phyloP scores from a whole-genome alignment of 2,113 vertebrate genomes.

The Microcebus griseorufus region DNA sequence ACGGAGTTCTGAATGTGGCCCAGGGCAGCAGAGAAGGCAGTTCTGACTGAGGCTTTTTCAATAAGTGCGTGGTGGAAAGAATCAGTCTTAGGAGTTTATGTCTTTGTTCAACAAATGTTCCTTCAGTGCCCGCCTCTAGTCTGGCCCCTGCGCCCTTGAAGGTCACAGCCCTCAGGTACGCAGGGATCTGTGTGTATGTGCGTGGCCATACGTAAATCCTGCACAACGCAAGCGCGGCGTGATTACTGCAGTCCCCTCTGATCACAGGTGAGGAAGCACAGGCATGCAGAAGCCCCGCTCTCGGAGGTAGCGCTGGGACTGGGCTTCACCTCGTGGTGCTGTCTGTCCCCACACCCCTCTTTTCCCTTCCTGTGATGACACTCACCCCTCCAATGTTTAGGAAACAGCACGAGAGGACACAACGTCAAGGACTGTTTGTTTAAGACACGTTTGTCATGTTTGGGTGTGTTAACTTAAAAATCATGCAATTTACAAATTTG shows the following conservation, averaged over 20 bases:
- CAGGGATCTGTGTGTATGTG: background rate
- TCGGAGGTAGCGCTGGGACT: accelerated
- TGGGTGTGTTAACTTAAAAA: background rate
- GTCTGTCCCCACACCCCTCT: background rate
- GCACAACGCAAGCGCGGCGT: accelerated
- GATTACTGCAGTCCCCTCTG: accelerated
- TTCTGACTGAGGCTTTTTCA: background rate
- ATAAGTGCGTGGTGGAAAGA: background rate
- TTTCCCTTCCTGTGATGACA: background rate
- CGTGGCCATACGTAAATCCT: background rate
- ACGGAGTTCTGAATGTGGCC: too few species aligned
- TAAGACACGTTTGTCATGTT: background rate
- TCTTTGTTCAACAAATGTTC: background rate
- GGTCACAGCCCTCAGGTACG: background rate
- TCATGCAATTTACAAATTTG: too few species aligned
- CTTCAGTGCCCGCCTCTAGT: accelerated
- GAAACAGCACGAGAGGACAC: accelerated
- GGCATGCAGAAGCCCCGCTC: background rate
- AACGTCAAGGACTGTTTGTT: background rate
- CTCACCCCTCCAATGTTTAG: background rate
- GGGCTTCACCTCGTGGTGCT: accelerated
- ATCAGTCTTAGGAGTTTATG: too few species aligned
- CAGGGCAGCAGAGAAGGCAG: background rate
- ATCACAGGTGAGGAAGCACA: background rate
- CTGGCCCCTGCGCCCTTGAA: background rate